Evolutionary conservation across 2,113 vertebrate species (phyloP), one percentile per base, ranked within the genome.

Genomic region (Saccopteryx leptura): DNA sequence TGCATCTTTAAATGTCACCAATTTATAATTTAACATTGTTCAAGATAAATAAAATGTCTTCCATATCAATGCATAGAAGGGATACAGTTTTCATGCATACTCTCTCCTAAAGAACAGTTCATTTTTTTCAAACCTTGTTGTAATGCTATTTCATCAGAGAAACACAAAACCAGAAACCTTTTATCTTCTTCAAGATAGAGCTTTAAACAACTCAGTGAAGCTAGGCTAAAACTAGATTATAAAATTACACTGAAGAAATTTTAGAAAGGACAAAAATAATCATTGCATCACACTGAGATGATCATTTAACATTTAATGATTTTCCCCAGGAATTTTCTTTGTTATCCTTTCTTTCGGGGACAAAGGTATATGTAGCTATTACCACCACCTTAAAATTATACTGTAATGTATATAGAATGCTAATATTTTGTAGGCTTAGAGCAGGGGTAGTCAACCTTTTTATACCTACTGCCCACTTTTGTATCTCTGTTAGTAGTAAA

Each of bases 171-270:
- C 56, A 83, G 63, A 26, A 87, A 69, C 1, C 71, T 75, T 92
- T 90, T 80, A 33, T 72, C 60, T 74, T n/a, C n/a, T 21, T 7
- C 24, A 31, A 60, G 54, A 81, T 39, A 71, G 0, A 69, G 39
- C 39, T 96, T 86, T 96, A 58, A 93, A 63, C 48, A 94, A 54
- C 2, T 95, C 33, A 50, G 1, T 66, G 61, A 91, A 80, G 11
- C 13, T 68, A 28, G 39, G 39, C 24, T 81, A 96, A 24, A 95
- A 63, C 21, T 75, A 66, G 28, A 81, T 91, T 84, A 68, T 61
- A 54, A 91, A 91, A 78, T 9, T 24, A 87, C n/a, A 83, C 13
- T 82, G 82, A 50, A 85, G 48, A 72, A 88, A 48, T 23, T 68
- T 39, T 61, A 28, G 61, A 89, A 93, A 54, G 50, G 39, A 80